These are phyloP conservation scores for Brachionus manjavacas DNA, from an alignment of 1,140 invertebrate species.

Conservation along the genomic window DNA sequence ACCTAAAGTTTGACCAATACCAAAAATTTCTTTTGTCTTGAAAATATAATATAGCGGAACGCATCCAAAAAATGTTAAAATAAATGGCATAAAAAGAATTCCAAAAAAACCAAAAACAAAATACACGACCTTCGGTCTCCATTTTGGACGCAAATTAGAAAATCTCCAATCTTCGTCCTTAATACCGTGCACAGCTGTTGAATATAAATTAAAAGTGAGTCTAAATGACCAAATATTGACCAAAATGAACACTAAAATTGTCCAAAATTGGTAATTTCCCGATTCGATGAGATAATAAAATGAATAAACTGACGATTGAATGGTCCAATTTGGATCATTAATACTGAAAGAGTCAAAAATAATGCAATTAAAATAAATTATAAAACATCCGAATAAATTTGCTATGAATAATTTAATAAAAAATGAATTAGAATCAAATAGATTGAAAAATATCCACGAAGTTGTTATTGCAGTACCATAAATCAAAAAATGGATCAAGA, in stretches of 20 bases:
- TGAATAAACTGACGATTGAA: constrained; percentile 18
- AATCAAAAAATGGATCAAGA: constrained; percentile 4
- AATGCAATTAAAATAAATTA: constrained; percentile 11
- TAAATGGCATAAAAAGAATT: background rate
- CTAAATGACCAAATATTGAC: constrained; percentile 10
- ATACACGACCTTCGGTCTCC: background rate
- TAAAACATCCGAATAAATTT: background rate
- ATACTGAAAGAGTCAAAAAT: constrained; percentile 30
- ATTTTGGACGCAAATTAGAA: constrained; percentile 14
- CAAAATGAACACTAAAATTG: background rate
- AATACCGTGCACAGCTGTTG: background rate
- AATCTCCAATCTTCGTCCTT: constrained; percentile 37
- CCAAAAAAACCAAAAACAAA: constrained; percentile 18
- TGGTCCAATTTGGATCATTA: constrained; percentile 27
- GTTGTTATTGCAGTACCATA: background rate
- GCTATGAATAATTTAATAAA: background rate
- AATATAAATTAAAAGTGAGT: constrained; percentile 23
- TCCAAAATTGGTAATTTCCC: background rate
- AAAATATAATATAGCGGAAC: background rate
- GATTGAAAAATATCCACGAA: background rate
- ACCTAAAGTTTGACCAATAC: background rate
- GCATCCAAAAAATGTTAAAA: background rate
- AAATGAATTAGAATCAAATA: background rate
- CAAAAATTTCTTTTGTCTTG: background rate
- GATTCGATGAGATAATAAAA: background rate